A percentile compares a stretch with the other conserved stretches of the same genome.
phyloP scores from a whole-genome alignment of 2,113 vertebrate species.

The Rhea americana region DNA sequence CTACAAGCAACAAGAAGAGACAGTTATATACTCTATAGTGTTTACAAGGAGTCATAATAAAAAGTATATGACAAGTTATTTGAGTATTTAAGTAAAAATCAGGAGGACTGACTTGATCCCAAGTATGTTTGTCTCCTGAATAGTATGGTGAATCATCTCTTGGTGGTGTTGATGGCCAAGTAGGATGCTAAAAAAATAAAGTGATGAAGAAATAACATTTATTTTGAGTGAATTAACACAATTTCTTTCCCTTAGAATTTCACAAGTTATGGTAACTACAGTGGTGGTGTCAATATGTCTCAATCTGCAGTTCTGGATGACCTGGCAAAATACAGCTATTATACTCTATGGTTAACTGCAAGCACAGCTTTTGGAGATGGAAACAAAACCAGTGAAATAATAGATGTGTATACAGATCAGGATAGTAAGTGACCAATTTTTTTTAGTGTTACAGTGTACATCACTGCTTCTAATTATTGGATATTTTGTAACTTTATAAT shows the following conservation, averaged over 20 bases:
- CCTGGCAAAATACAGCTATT: slow-evolving; percentile 80
- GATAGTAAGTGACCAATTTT: slow-evolving; percentile 77
- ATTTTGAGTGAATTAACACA: not conserved
- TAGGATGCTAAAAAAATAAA: not conserved
- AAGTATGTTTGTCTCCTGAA: not conserved
- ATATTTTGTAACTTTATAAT: not conserved
- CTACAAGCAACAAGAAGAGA: not conserved
- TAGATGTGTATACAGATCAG: slow-evolving; percentile 80
- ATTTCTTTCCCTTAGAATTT: slow-evolving; percentile 73
- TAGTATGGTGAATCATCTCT: not conserved
- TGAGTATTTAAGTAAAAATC: not conserved
- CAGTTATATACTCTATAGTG: not conserved
- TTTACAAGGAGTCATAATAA: not conserved
- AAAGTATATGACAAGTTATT: not conserved
- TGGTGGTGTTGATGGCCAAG: not conserved
- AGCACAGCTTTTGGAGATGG: slow-evolving; percentile 80
- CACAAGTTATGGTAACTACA: slow-evolving; percentile 63
- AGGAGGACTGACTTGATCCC: not conserved
- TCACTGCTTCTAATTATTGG: not conserved
- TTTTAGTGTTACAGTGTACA: not conserved
- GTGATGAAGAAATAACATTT: not conserved
- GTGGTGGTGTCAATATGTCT: slow-evolving; percentile 19
- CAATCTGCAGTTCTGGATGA: slow-evolving; percentile 72
- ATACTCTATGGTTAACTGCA: slow-evolving; percentile 81
- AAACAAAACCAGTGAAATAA: slow-evolving; percentile 78